Percentiles rank a stretch among this genome's conserved stretches.
Conservation (phyloP, 2,113 vertebrate species). For the Psophia crepitans region DNA sequence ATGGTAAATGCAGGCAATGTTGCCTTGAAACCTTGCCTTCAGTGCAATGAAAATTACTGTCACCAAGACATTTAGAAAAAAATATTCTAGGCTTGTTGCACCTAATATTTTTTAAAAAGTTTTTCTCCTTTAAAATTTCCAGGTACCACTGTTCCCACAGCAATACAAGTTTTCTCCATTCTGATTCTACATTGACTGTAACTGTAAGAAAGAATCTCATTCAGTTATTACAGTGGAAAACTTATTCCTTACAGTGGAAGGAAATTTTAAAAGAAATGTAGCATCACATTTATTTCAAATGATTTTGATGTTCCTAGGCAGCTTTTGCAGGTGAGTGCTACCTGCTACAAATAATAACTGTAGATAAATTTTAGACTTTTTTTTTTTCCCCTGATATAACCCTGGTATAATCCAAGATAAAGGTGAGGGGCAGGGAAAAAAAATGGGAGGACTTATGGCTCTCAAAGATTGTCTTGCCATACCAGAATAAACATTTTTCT, state of each 20-base stretch:
- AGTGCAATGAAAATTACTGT: background rate
- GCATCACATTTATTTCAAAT: background rate
- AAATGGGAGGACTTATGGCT: background rate
- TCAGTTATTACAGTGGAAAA: background rate
- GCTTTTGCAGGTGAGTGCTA: background rate
- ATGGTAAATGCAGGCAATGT: background rate
- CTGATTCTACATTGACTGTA: background rate
- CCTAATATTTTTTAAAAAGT: background rate
- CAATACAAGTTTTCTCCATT: background rate
- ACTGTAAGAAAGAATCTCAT: background rate
- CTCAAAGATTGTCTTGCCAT: background rate
- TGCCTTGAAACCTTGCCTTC: background rate
- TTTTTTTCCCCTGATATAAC: background rate
- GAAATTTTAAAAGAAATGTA: background rate
- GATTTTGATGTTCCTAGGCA: background rate
- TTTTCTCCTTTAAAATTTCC: background rate
- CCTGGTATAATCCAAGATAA: background rate
- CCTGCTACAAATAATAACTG: background rate
- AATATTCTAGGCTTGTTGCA: background rate
- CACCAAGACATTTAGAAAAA: background rate
- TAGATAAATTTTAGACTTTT: background rate
- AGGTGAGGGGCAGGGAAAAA: background rate
- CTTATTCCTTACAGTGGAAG: background rate
- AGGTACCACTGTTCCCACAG: background rate
- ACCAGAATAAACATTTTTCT: background rate